A percentile compares a stretch with the other conserved stretches of the same genome.
phyloP scores from a whole-genome alignment of 35 echinoderm and acorn worm genomes.

The Patiria miniata region DNA sequence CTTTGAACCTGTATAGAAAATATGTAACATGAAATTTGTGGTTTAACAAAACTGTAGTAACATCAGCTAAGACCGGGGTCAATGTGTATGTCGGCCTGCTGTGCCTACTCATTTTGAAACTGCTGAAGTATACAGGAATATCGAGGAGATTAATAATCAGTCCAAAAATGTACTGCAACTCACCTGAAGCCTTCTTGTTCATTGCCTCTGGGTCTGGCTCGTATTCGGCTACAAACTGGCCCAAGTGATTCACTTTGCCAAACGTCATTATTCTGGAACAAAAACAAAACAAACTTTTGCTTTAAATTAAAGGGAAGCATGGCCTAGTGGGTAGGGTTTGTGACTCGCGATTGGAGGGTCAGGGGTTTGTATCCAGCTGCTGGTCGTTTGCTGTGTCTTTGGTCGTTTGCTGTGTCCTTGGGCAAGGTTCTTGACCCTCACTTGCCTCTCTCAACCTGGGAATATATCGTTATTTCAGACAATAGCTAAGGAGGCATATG shows the following conservation, averaged over 20 bases:
- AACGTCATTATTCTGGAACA: slow-evolving; percentile 64
- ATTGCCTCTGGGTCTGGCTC: slow-evolving; percentile 86
- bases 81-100: too few species aligned
- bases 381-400: too few species aligned
- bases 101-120: too few species aligned
- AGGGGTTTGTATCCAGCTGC: too few species aligned
- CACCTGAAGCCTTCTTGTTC: slow-evolving; percentile 67
- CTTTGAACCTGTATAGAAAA: slow-evolving; percentile 50
- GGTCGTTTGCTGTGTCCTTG: too few species aligned
- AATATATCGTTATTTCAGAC: too few species aligned
- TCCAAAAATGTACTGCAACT: not conserved
- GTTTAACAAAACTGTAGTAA: too few species aligned
- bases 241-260: slow-evolving; percentile 91
- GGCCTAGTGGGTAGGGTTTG: not conserved
- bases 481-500: too few species aligned
- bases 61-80: too few species aligned
- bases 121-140: not conserved
- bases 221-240: slow-evolving; percentile 93
- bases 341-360: too few species aligned
- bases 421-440: too few species aligned
- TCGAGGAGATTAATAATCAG: not conserved
- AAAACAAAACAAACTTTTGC: not conserved
- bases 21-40: not conserved
- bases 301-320: not conserved
- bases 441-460: too few species aligned